Base-by-base conservation (phyloP, 2,113 vertebrate species). In the Abramis brama region DNA sequence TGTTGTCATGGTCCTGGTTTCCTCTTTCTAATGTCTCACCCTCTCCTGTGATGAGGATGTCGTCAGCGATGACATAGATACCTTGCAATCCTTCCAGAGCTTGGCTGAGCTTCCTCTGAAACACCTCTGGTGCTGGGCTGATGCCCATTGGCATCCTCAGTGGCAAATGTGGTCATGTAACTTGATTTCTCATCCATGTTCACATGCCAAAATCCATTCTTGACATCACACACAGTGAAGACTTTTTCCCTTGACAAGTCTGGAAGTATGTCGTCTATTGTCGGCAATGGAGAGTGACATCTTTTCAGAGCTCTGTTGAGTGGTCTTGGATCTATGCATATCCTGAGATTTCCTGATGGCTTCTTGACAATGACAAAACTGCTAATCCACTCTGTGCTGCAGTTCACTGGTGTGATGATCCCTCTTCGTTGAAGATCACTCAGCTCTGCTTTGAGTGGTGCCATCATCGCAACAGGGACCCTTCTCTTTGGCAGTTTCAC, bases 101-200 rank as follows among this genome's bases (percentile, higher is more conserved):
- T 60, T 87, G 39, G 8, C 33, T 87, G 3, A 87, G 85, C 9
- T 43, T 39, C 8, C 36, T 60, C 39, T 87, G 81, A 59, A 89
- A 85, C 8, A 87, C 68, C 21, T 90, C 89, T 15, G 57, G 89
- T 2, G 85, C 75, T 11, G 82, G 74, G 33, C 87, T 71, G 5
- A 88, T 86, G 5, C 78, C 78, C 86, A 86, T 85, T 6, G 84
- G 74, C 73, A 87, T 84, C 25, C 80, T 84, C 21, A 87, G 79
- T 87, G 4, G 76, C 12, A 2, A 86, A 85, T 27, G 52, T 88
- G 17, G 77, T 88, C n/a, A 88, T 23, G 19, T 86, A 79, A 4
- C 84, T 91, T 1, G 81, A 90, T 62, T 89, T 77, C 2, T 91
- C 82, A 4, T 88, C 83, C 2, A 88, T 59, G 23, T 83, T 45